phyloP scores from a whole-genome alignment of 92 coral and sea anemone genomes.

The Chrysogorgia sp. region DNA sequence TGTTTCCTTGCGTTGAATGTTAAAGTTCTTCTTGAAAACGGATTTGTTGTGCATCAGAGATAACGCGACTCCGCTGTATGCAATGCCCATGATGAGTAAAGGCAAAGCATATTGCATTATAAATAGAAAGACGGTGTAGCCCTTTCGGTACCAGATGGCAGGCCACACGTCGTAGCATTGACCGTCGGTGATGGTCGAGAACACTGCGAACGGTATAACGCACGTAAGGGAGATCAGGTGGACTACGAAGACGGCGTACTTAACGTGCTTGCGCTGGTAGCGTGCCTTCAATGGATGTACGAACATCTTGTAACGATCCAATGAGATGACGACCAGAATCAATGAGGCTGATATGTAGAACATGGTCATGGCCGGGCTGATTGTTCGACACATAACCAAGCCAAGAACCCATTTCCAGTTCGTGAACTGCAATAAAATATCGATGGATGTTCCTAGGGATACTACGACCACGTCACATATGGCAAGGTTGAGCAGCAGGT shows the following conservation, averaged over 20 bases:
- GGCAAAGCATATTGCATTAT: slow-evolving; percentile 39
- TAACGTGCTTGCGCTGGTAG: slow-evolving; percentile 39
- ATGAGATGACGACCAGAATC: slow-evolving; percentile 33
- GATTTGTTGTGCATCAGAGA: slow-evolving; percentile 33
- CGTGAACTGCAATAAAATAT: slow-evolving; percentile 42
- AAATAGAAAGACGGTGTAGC: slow-evolving; percentile 22
- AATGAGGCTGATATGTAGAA: slow-evolving; percentile 34
- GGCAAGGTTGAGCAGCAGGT: slow-evolving; percentile 32
- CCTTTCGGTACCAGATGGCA: slow-evolving; percentile 37
- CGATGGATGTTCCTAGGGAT: slow-evolving; percentile 25
- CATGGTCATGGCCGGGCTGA: slow-evolving; percentile 35
- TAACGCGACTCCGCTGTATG: slow-evolving; percentile 27
- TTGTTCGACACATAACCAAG: neutral
- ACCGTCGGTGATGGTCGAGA: slow-evolving; percentile 37
- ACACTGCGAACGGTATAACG: slow-evolving; percentile 28
- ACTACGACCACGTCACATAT: slow-evolving; percentile 40
- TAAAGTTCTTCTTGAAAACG: slow-evolving; percentile 2
- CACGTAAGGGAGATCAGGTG: slow-evolving; percentile 19
- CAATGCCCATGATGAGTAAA: slow-evolving; percentile 18
- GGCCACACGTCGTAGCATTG: slow-evolving; percentile 42
- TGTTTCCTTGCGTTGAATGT: neutral
- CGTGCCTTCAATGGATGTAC: slow-evolving; percentile 40
- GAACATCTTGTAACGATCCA: slow-evolving; percentile 42
- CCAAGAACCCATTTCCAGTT: slow-evolving; percentile 35
- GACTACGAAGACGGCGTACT: slow-evolving; percentile 28